These are phyloP conservation scores for Drosophila elegans DNA, from an alignment of 1,140 invertebrate species.

Conservation along the genomic window DNA sequence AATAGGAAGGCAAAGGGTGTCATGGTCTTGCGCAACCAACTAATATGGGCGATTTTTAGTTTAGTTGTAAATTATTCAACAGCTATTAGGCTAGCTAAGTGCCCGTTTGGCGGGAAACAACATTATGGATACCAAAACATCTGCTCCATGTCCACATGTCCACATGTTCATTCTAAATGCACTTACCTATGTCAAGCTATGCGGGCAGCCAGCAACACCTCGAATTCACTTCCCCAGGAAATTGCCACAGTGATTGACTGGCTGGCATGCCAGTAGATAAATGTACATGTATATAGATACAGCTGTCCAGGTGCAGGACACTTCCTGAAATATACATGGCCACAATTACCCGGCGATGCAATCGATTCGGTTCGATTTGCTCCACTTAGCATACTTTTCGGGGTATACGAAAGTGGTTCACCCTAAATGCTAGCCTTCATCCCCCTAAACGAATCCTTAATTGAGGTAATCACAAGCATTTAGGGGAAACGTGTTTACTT, in stretches of 20 bases:
- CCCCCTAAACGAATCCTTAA: background rate
- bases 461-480: background rate
- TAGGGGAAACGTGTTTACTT: background rate
- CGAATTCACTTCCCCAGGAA: constrained; percentile 14
- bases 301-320: constrained; percentile 22
- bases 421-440: constrained; percentile 16
- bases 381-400: constrained; percentile 32
- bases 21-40: constrained; percentile 21
- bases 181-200: constrained; percentile 15
- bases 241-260: constrained; percentile 36
- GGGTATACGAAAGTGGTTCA: constrained; percentile 10
- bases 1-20: background rate
- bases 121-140: constrained; percentile 20
- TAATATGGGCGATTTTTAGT: constrained; percentile 36
- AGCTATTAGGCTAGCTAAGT: constrained; percentile 52
- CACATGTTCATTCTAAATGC: constrained; percentile 19
- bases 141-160: constrained; percentile 15
- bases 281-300: background rate
- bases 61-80: constrained; percentile 51
- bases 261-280: constrained; percentile 10
- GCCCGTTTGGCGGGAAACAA: background rate
- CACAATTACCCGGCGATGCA: constrained; percentile 16
- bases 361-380: constrained; percentile 2
- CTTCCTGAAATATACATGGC: constrained; percentile 12
- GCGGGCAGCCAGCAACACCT: constrained; percentile 19